Evolutionary conservation across 1,140 invertebrate species (phyloP), one percentile per base, ranked within the genome.

Genomic region (Zaprionus ornatus): DNA sequence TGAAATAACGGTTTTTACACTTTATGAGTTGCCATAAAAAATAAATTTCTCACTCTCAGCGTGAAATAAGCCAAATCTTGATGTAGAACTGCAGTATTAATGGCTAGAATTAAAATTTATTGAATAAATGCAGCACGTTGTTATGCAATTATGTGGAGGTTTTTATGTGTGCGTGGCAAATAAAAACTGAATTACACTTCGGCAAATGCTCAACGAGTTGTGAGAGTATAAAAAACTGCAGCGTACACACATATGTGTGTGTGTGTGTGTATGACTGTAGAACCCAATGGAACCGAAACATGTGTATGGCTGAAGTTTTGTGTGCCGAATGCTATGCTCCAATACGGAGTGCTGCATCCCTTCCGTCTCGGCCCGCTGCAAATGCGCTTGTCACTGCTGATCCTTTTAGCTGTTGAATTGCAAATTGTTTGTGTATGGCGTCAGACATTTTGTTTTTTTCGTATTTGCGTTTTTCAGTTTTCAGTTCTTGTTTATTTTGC

Each of bases 341-440:
- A 48, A 61, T 21, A 21, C 48, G 7, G 1, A 15, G 17, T 45
- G n/a, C 59, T 9, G 15, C 29, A n/a, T 32, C 27, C 27, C 7
- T n/a, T 1, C 21, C 1, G 19, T 4, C 1, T n/a, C 4, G 12
- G 7, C 17, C 0, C 25, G 13, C 45, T 29, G 79, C 77, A 87
- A 87, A 78, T 88, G 84, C 84, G 84, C 84, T 90, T 88, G 84
- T 88, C 75, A 74, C 80, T 88, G 81, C 86, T 90, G 85, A 90
- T 90, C 85, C 85, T 77, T 80, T 90, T 74, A 85, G 85, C 85
- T 90, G 85, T 90, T 90, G 85, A 90, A 90, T 90, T 90, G 85
- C 85, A 90, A 90, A 90, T 90, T 90, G 85, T 90, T 84, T 90
- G 85, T 84, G 80, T 79, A 75, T 90, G 84, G 74, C 74, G 84